A percentile compares a stretch with the other conserved stretches of the same genome.
These are phyloP conservation scores for Plebejus anna DNA, from an alignment of 2,888 invertebrate species.

Conservation along the genomic window DNA sequence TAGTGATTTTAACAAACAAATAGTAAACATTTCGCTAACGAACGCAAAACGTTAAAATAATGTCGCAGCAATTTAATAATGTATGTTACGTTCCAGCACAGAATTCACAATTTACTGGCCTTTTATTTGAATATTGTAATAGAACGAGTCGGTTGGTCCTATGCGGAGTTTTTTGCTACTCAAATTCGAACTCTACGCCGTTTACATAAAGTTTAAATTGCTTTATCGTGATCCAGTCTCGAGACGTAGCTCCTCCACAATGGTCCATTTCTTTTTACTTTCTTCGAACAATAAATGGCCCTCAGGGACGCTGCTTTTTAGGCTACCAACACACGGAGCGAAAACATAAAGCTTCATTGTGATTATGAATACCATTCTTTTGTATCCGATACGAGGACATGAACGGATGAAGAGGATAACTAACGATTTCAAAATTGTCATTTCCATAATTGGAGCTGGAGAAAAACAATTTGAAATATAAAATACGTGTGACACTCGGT, in stretches of 20 bases:
- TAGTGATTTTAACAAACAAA: constrained; percentile 3
- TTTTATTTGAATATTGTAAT: constrained; percentile 62
- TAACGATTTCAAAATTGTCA: no score
- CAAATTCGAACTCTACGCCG: constrained; percentile 43
- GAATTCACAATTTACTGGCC: constrained; percentile 61
- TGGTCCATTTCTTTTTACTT: constrained; percentile 64
- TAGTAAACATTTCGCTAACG: constrained; percentile 26
- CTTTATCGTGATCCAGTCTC: constrained; percentile 35
- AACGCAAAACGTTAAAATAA: constrained; percentile 36
- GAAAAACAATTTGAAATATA: no score
- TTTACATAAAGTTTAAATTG: constrained; percentile 39
- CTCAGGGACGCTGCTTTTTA: constrained; percentile 56
- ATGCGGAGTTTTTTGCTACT: constrained; percentile 35
- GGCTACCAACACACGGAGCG: constrained; percentile 41
- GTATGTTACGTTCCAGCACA: constrained; percentile 56
- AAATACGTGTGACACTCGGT: no score
- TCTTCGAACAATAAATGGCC: constrained; percentile 69
- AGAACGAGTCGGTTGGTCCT: constrained; percentile 43
- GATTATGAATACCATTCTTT: constrained; percentile 29
- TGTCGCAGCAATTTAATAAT: constrained; percentile 50
- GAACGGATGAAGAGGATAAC: no score
- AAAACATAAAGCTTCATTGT: constrained; percentile 29
- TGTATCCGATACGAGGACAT: neutral
- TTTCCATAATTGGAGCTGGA: no score
- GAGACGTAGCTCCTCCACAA: constrained; percentile 46